Evolutionary conservation across 2,797 vertebrate genomes (phyloP).

Genomic region (Microctenopoma lineatum): DNA sequence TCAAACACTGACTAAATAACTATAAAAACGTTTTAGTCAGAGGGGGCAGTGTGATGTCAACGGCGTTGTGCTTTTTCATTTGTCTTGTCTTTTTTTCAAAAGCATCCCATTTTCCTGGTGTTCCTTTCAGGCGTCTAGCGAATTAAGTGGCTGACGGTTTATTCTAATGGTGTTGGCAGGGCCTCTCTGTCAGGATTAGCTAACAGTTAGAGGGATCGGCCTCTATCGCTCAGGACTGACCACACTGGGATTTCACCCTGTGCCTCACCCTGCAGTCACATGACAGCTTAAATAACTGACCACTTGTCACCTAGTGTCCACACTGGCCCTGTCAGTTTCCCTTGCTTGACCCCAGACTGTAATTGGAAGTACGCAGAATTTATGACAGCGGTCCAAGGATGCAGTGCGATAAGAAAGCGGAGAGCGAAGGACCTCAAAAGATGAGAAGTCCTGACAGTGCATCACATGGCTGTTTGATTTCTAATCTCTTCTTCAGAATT

Average conservation of each 20-base stretch:
- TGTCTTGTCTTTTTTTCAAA: slow-evolving; percentile 14
- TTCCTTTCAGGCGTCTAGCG: slow-evolving; percentile 43
- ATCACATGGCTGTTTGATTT: slow-evolving; percentile 20
- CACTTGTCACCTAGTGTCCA: slow-evolving; percentile 47
- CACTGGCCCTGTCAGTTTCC: slow-evolving; percentile 16
- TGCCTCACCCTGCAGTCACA: slow-evolving; percentile 52
- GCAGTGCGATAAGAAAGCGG: neutral
- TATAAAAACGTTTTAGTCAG: slow-evolving; percentile 4
- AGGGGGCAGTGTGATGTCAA: neutral
- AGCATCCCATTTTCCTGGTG: slow-evolving; percentile 31
- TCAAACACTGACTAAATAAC: slow-evolving; percentile 3
- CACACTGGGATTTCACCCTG: slow-evolving; percentile 55
- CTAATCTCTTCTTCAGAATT: slow-evolving; percentile 4
- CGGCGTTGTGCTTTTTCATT: neutral
- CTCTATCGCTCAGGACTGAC: slow-evolving; percentile 65
- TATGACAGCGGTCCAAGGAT: neutral
- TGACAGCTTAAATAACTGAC: slow-evolving; percentile 58
- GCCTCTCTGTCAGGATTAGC: slow-evolving; percentile 74
- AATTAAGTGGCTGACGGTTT: slow-evolving; percentile 54
- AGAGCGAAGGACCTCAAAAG: neutral
- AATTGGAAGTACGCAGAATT: neutral
- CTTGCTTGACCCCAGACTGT: neutral
- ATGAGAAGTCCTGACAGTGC: slow-evolving; percentile 38
- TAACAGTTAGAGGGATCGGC: slow-evolving; percentile 62
- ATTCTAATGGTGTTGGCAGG: slow-evolving; percentile 74